Evolutionary conservation across 2,113 vertebrate species (phyloP).

Genomic region (Myrmecophaga tridactyla): DNA sequence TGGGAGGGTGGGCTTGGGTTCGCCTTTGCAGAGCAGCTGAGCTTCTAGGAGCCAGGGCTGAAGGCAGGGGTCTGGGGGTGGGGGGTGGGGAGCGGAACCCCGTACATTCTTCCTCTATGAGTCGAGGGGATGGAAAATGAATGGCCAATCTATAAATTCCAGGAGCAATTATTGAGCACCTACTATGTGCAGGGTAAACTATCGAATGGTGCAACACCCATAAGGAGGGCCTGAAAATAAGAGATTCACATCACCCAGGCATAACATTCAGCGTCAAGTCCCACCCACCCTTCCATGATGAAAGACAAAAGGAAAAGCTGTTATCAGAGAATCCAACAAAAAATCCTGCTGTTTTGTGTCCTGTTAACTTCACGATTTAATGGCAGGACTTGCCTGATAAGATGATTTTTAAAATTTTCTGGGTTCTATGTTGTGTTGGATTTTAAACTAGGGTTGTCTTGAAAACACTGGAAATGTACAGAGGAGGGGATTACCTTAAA

Average conservation of each 20-base stretch:
- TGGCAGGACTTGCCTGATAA: background rate
- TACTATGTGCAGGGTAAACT: background rate
- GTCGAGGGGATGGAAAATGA: background rate
- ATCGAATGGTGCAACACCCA: background rate
- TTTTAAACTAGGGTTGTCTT: background rate
- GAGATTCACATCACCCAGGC: background rate
- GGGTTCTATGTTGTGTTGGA: background rate
- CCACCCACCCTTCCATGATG: accelerated
- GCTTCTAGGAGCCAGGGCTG: background rate
- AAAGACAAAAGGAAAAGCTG: background rate
- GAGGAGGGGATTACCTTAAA: background rate
- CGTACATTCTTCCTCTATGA: background rate
- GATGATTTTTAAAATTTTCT: background rate
- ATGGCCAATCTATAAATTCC: background rate
- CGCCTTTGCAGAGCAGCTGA: background rate
- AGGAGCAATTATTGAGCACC: background rate
- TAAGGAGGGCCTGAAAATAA: background rate
- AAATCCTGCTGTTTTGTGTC: background rate
- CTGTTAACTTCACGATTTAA: background rate
- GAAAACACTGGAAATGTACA: background rate
- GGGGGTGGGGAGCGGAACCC: background rate
- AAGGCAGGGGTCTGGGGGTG: background rate
- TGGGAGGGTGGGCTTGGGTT: background rate
- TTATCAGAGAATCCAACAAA: background rate
- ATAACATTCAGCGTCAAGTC: background rate